A percentile compares a stretch with the other conserved stretches of the same genome.
Conservation (phyloP, 2,888 invertebrate genomes). For the Gymnosoma rotundatum region DNA sequence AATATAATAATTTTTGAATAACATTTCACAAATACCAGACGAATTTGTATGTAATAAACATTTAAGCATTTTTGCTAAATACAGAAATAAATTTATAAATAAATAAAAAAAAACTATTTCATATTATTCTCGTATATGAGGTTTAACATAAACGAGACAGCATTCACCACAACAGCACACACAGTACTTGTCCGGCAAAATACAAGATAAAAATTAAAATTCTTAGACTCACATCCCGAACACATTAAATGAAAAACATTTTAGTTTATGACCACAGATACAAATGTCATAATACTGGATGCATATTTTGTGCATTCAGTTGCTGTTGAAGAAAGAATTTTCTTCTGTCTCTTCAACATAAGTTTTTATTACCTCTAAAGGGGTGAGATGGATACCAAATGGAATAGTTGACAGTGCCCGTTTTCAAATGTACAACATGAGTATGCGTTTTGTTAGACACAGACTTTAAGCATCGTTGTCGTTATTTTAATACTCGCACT, state of each 20-base stretch:
- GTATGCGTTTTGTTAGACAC: not conserved
- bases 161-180: not conserved
- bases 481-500: slow-evolving; percentile 46
- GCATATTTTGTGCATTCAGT: slow-evolving; percentile 24
- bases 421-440: not conserved
- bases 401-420: slow-evolving; percentile 15
- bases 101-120: not conserved
- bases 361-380: slow-evolving; percentile 40
- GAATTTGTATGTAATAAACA: no score
- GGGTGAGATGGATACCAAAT: not conserved
- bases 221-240: slow-evolving; percentile 20
- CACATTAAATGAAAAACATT: slow-evolving; percentile 28
- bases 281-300: not conserved
- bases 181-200: slow-evolving; percentile 3
- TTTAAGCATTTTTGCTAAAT: no score
- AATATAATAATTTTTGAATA: no score
- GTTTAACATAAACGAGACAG: slow-evolving; percentile 1
- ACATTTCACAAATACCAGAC: no score
- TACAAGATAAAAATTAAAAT: slow-evolving; percentile 11
- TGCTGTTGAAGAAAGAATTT: not conserved
- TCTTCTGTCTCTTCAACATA: not conserved
- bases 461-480: not conserved
- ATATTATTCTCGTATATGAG: not conserved
- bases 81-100: no score
- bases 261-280: slow-evolving; percentile 46